These are phyloP conservation scores for Hoplodrina ambigua DNA, from an alignment of 2,888 invertebrate genomes.

Conservation along the genomic window DNA sequence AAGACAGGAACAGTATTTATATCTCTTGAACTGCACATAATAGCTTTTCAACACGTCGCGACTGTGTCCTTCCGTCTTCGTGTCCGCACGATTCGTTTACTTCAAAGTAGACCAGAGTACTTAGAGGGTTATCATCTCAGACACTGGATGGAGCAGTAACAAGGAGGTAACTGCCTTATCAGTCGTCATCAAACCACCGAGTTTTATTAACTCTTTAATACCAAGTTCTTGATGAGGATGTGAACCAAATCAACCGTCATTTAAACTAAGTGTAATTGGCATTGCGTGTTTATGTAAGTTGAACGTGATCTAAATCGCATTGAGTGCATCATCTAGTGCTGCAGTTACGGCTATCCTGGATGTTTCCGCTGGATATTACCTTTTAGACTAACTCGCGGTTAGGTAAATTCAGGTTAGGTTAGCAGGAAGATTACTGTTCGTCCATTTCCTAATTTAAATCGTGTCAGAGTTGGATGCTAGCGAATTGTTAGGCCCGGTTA, in stretches of 20 bases:
- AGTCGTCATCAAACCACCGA: not conserved
- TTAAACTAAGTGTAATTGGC: not conserved
- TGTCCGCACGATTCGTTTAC: not conserved
- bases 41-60: too few relatives aligned
- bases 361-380: not conserved
- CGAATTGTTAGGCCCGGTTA: too few relatives aligned
- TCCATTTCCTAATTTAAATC: too few relatives aligned
- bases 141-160: not conserved
- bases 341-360: not conserved
- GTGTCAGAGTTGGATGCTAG: too few relatives aligned
- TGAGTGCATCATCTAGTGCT: not conserved
- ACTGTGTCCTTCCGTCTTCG: not conserved
- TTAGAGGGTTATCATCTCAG: not conserved
- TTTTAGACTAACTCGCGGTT: too few relatives aligned
- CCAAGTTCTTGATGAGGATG: not conserved
- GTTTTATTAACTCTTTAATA: not conserved
- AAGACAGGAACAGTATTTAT: too few relatives aligned
- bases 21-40: too few relatives aligned
- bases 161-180: not conserved
- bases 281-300: not conserved
- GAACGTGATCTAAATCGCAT: not conserved
- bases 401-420: too few relatives aligned
- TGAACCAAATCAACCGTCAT: conserved; percentile 3
- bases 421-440: not conserved
- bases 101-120: not conserved